These are phyloP conservation scores for Drosophila glabriapex DNA, from an alignment of 2,888 invertebrate genomes.

Conservation along the genomic window DNA sequence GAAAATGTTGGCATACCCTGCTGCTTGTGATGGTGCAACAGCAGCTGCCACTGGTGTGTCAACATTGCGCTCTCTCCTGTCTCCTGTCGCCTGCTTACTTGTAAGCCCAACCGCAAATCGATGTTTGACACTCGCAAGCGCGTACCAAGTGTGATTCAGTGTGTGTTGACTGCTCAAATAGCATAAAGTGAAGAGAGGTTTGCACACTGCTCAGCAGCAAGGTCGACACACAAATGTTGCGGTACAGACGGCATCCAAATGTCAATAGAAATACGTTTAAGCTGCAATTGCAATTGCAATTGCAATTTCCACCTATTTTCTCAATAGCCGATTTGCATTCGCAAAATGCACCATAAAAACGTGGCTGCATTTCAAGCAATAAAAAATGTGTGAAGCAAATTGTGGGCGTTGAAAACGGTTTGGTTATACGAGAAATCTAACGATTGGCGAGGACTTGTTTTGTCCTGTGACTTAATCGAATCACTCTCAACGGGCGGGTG, in stretches of 20 bases:
- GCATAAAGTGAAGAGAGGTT: slow-evolving; percentile 3
- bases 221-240: slow-evolving; percentile 49
- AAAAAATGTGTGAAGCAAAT: background rate
- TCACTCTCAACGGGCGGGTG: background rate
- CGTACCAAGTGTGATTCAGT: background rate
- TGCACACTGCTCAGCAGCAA: background rate
- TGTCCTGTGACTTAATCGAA: slow-evolving; percentile 1
- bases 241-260: slow-evolving; percentile 19
- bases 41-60: slow-evolving; percentile 1
- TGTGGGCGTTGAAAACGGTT: slow-evolving; percentile 14
- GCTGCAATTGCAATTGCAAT: slow-evolving; percentile 27
- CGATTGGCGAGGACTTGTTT: slow-evolving; percentile 4
- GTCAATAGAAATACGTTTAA: slow-evolving; percentile 68
- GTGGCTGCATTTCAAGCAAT: slow-evolving; percentile 52
- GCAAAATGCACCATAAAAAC: slow-evolving; percentile 13
- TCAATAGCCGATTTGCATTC: background rate
- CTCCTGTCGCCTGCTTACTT: too few relatives aligned
- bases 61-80: background rate
- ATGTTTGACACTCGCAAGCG: slow-evolving; percentile 39
- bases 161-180: slow-evolving; percentile 6
- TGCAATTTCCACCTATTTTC: slow-evolving; percentile 30
- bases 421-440: background rate
- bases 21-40: slow-evolving; percentile 3
- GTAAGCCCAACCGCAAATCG: slow-evolving; percentile 20
- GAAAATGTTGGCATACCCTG: slow-evolving; percentile 42